These are phyloP conservation scores for Sussaba pulchella DNA, from an alignment of 2,888 invertebrate genomes.

Conservation along the genomic window DNA sequence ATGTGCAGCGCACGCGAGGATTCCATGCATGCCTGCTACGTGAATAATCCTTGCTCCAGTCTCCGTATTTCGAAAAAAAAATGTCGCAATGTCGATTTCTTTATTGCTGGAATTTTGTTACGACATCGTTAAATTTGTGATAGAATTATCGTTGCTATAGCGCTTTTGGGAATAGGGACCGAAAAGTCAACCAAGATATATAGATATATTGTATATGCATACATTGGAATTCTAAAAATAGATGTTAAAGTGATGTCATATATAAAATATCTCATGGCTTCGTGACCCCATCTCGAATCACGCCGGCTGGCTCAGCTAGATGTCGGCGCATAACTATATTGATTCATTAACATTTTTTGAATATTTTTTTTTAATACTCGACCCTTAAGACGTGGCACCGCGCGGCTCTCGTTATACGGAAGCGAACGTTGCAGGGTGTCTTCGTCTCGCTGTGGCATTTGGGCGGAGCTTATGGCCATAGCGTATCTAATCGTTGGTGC, in stretches of 20 bases:
- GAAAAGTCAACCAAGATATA: no score
- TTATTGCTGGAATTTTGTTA: no score
- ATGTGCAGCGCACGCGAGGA: conserved; percentile 46
- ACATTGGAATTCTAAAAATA: not conserved
- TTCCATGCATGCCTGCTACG: conserved; percentile 58
- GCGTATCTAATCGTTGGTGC: conserved; percentile 62
- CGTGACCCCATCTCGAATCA: not conserved
- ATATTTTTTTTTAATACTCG: no score
- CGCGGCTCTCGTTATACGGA: not conserved
- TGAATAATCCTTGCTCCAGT: not conserved
- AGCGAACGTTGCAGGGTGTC: not conserved
- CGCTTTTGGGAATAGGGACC: no score
- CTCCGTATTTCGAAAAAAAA: no score
- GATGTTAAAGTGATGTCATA: no score
- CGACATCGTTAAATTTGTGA: no score
- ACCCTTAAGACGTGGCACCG: not conserved
- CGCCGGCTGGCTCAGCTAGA: not conserved
- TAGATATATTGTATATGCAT: not conserved
- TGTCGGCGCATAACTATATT: not conserved
- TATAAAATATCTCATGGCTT: no score
- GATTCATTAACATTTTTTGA: not conserved
- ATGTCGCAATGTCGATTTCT: no score
- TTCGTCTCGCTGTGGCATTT: not conserved
- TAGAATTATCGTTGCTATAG: no score
- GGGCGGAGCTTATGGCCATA: conserved; percentile 49